phyloP scores from a whole-genome alignment of 2,797 vertebrate genomes.

The Coracias cyanogaster region DNA sequence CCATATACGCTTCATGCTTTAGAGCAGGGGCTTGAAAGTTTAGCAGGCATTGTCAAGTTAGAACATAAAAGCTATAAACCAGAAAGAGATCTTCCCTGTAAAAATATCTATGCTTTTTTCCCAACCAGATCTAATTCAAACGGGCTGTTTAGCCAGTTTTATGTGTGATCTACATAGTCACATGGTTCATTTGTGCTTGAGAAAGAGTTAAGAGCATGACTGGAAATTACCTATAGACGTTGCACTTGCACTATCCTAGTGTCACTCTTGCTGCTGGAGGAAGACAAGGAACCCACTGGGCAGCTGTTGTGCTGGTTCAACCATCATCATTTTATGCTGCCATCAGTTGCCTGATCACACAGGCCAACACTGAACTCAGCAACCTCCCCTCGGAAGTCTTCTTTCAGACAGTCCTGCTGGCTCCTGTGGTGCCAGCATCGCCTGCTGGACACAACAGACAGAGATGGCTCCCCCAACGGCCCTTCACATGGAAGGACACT shows the following conservation, averaged over 20 bases:
- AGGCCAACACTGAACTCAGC: no score
- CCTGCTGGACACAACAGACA: no score
- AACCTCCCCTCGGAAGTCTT: no score
- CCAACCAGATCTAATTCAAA: not conserved
- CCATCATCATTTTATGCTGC: no score
- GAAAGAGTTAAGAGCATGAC: not conserved
- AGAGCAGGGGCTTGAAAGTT: not conserved
- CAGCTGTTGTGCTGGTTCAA: not conserved
- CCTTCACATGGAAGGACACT: no score
- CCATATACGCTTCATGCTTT: not conserved
- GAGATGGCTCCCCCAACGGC: no score
- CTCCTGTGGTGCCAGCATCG: no score
- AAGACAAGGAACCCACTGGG: not conserved
- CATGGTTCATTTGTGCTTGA: rapidly evolving
- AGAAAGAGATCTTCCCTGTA: not conserved
- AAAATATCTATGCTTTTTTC: not conserved
- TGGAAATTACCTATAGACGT: not conserved
- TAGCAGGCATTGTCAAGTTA: not conserved
- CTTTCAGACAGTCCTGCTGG: no score
- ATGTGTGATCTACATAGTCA: not conserved
- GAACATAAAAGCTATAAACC: not conserved
- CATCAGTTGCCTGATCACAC: no score
- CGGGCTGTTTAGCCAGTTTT: not conserved
- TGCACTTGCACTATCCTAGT: rapidly evolving
- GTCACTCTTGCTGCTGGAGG: not conserved